Conservation (phyloP, 2,888 invertebrate species). For the Lomographa bimaculata region DNA sequence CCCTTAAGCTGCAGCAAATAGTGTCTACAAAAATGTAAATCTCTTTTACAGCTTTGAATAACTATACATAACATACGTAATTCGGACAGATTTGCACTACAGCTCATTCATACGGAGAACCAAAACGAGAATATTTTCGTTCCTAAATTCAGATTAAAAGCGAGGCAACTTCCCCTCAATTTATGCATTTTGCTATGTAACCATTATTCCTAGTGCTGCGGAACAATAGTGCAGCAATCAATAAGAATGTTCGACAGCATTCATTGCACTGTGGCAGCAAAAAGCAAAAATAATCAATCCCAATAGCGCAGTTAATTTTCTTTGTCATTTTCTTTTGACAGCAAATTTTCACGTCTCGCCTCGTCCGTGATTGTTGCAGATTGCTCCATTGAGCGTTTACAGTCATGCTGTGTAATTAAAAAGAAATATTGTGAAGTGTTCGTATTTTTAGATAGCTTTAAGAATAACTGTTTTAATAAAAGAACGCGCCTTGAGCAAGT, state of each 20-base stretch:
- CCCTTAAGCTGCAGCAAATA: too few relatives aligned
- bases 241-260: slow-evolving; percentile 32
- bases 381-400: slow-evolving; percentile 15
- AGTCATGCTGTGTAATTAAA: slow-evolving; percentile 8
- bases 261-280: slow-evolving; percentile 40
- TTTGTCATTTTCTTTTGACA: slow-evolving; percentile 36
- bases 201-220: slow-evolving; percentile 7
- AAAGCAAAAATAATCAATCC: slow-evolving; percentile 46
- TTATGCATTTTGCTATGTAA: slow-evolving; percentile 11
- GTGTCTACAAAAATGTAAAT: too few relatives aligned
- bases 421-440: slow-evolving; percentile 8
- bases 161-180: slow-evolving; percentile 6
- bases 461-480: too few relatives aligned
- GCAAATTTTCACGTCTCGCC: slow-evolving; percentile 24
- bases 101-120: too few relatives aligned
- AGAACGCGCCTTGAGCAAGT: too few relatives aligned
- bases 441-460: too few relatives aligned
- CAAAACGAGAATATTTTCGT: too few relatives aligned
- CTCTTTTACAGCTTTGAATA: too few relatives aligned
- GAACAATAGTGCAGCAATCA: slow-evolving; percentile 28
- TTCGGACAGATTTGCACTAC: too few relatives aligned
- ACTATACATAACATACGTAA: too few relatives aligned
- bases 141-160: too few relatives aligned
- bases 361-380: slow-evolving; percentile 18
- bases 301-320: slow-evolving; percentile 39